These are phyloP conservation scores for Troides aeacus DNA, from an alignment of 2,888 invertebrate genomes.

Conservation along the genomic window DNA sequence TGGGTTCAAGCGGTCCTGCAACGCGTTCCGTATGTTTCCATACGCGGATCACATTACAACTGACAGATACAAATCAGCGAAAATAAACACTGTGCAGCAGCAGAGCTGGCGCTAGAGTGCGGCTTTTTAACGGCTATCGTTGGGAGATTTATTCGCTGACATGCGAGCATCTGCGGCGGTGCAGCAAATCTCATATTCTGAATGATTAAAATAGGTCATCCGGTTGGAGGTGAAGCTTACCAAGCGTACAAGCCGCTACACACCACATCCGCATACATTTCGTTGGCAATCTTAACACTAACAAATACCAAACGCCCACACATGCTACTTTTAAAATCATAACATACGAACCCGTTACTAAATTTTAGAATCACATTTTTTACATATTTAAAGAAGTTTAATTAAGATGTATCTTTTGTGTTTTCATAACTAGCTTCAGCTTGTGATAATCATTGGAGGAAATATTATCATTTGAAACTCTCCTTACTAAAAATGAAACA, in stretches of 20 bases:
- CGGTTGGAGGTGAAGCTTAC: slow-evolving; percentile 45
- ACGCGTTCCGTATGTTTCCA: slow-evolving; percentile 34
- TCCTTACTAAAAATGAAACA: neutral
- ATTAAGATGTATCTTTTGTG: neutral
- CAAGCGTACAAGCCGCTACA: slow-evolving; percentile 38
- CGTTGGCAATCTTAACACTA: slow-evolving; percentile 39
- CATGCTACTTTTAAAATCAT: slow-evolving; percentile 29
- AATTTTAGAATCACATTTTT: slow-evolving; percentile 8
- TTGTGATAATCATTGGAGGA: neutral
- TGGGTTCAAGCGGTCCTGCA: slow-evolving; percentile 45
- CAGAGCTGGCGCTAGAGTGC: slow-evolving; percentile 45
- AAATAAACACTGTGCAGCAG: slow-evolving; percentile 21
- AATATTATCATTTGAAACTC: neutral
- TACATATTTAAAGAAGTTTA: slow-evolving; percentile 7
- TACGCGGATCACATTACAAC: slow-evolving; percentile 18
- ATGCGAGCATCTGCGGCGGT: slow-evolving; percentile 32
- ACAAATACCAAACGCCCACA: slow-evolving; percentile 36
- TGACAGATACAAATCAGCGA: slow-evolving; percentile 17
- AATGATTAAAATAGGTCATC: slow-evolving; percentile 54
- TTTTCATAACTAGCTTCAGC: no score
- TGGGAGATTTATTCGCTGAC: slow-evolving; percentile 26
- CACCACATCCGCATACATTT: slow-evolving; percentile 44
- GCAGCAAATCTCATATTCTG: slow-evolving; percentile 47
- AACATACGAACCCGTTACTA: slow-evolving; percentile 29
- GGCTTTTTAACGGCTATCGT: slow-evolving; percentile 42